Evolutionary conservation across 2,797 vertebrate species (phyloP).

Genomic region (Eulemur albifrons): DNA sequence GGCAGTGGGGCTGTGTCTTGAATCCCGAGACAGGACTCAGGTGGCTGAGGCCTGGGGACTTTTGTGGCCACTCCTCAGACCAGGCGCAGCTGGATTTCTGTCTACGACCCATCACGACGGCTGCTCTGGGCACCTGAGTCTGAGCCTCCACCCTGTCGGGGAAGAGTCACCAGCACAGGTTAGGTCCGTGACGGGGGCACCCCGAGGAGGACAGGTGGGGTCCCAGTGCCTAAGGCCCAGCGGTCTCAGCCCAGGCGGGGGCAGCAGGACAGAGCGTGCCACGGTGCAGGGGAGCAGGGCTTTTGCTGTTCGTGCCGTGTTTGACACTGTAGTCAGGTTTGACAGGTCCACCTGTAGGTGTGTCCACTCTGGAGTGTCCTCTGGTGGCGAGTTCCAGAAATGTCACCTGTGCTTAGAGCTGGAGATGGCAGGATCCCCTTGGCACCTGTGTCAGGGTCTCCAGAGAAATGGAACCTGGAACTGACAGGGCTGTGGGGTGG

Average conservation of each 20-base stretch:
- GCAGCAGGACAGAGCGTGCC: accelerated
- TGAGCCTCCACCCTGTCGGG: neutral
- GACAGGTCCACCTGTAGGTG: neutral
- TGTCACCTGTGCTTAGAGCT: too few relatives aligned
- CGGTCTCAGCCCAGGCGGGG: neutral
- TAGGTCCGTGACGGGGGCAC: neutral
- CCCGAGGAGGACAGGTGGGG: neutral
- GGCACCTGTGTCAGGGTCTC: neutral
- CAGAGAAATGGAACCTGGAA: neutral
- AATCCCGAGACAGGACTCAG: neutral
- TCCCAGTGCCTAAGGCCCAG: neutral
- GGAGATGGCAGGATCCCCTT: neutral
- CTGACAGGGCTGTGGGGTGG: neutral
- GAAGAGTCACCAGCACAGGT: neutral
- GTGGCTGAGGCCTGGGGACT: neutral
- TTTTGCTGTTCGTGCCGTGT: neutral
- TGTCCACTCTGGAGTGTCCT: neutral
- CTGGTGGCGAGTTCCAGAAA: neutral
- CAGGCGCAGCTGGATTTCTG: neutral
- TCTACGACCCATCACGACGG: neutral
- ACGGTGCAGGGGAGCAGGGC: neutral
- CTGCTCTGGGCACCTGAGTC: neutral
- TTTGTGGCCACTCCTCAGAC: neutral
- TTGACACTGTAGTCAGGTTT: neutral
- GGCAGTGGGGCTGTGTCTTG: neutral